Conservation (phyloP, 2,888 invertebrate genomes). For the Chironomus tentans region DNA sequence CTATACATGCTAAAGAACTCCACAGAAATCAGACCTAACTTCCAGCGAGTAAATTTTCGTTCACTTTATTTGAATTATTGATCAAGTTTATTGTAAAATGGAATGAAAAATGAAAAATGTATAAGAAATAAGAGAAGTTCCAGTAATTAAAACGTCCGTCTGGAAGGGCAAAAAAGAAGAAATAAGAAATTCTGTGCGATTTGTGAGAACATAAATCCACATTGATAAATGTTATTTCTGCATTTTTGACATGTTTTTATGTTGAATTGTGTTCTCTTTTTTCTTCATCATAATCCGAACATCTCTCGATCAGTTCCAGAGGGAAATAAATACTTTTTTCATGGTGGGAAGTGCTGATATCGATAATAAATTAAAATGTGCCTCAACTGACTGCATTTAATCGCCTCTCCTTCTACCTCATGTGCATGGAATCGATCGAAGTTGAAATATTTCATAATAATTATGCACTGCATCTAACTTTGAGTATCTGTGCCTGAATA, state of each 20-base stretch:
- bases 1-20: too few relatives aligned
- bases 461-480: too few relatives aligned
- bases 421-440: too few relatives aligned
- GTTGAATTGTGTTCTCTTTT: background rate
- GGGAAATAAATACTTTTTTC: slow-evolving; percentile 1
- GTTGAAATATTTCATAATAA: too few relatives aligned
- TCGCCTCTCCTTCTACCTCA: too few relatives aligned
- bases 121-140: slow-evolving; percentile 7
- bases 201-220: slow-evolving; percentile 13
- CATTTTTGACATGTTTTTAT: slow-evolving; percentile 18
- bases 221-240: slow-evolving; percentile 21
- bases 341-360: background rate
- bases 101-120: background rate
- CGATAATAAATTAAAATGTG: background rate
- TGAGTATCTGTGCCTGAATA: too few relatives aligned
- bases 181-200: background rate
- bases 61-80: slow-evolving; percentile 5
- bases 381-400: background rate
- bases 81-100: slow-evolving; percentile 1
- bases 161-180: background rate
- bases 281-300: background rate
- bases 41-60: background rate
- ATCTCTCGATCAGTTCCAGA: slow-evolving; percentile 15
- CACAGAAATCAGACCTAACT: too few relatives aligned
- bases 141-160: slow-evolving; percentile 19